Conservation (phyloP, 2,797 vertebrate genomes). For the Anableps anableps region DNA sequence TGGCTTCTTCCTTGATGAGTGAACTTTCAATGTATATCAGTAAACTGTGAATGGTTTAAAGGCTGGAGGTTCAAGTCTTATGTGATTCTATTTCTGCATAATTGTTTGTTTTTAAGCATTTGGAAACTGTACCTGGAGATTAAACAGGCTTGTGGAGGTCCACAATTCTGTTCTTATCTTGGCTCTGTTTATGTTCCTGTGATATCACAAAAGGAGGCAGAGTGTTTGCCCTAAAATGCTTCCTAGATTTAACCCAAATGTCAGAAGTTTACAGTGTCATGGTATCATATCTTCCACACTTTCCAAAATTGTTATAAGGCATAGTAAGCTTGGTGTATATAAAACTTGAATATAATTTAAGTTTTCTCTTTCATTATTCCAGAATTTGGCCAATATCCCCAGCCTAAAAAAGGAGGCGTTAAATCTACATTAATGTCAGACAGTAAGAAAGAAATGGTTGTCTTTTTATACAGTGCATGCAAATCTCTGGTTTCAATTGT, state of each 20-base stretch:
- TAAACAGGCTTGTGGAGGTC: neutral
- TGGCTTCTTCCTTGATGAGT: too few species aligned
- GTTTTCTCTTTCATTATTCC: neutral
- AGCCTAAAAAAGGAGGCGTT: neutral
- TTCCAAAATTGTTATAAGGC: neutral
- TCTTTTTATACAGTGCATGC: neutral
- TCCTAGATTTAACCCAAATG: too few species aligned
- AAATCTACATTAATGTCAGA: neutral
- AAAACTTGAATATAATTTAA: neutral
- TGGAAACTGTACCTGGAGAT: neutral
- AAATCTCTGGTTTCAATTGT: neutral
- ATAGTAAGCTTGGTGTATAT: neutral
- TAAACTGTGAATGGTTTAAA: too few species aligned
- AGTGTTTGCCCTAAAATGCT: too few species aligned
- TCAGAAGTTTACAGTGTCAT: too few species aligned
- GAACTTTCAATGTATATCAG: too few species aligned
- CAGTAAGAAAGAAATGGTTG: neutral
- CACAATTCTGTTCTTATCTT: neutral
- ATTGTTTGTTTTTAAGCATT: neutral
- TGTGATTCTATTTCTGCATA: neutral
- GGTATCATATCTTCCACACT: neutral
- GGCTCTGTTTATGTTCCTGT: neutral
- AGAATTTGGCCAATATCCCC: neutral
- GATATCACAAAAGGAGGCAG: too few species aligned
- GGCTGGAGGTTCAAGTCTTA: too few species aligned